phyloP scores from a whole-genome alignment of 2,888 invertebrate species.

The Eupeodes latifasciatus region DNA sequence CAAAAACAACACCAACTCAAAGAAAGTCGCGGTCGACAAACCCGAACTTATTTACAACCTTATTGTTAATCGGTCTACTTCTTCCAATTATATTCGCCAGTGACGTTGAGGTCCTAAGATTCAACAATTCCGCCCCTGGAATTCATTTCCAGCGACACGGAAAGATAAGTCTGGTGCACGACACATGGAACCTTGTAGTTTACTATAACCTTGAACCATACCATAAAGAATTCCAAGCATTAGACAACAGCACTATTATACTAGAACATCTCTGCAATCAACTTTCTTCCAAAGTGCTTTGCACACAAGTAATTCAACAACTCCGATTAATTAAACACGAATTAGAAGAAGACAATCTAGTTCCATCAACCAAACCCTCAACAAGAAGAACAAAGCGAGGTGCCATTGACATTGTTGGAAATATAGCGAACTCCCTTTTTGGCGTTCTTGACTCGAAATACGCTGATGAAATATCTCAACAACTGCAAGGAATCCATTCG shows the following conservation, averaged over 20 bases:
- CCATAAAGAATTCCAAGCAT: constrained; percentile 31
- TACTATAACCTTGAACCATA: constrained; percentile 53
- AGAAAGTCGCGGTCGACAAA: no score
- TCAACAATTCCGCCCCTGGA: constrained; percentile 31
- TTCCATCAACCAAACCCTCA: constrained; percentile 3
- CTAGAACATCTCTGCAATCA: constrained; percentile 18
- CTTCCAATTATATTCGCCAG: background rate
- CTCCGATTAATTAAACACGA: constrained; percentile 5
- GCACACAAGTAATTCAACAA: constrained; percentile 1
- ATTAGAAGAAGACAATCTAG: background rate
- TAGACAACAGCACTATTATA: constrained; percentile 36
- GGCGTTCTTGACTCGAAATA: constrained; percentile 59
- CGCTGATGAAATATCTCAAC: background rate
- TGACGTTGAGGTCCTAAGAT: constrained; percentile 9
- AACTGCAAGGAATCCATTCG: constrained; percentile 10
- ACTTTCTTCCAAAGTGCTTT: constrained; percentile 1
- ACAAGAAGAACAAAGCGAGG: constrained; percentile 23
- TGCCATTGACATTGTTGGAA: constrained; percentile 52
- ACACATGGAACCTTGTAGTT: constrained; percentile 56
- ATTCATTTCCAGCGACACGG: constrained; percentile 36
- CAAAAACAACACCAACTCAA: no score
- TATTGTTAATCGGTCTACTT: no score
- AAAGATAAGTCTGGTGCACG: constrained; percentile 19
- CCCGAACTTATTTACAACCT: no score
- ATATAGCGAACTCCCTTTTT: constrained; percentile 60